Base-by-base conservation (phyloP, 1,140 invertebrate genomes). In the Meteorus sp. region DNA sequence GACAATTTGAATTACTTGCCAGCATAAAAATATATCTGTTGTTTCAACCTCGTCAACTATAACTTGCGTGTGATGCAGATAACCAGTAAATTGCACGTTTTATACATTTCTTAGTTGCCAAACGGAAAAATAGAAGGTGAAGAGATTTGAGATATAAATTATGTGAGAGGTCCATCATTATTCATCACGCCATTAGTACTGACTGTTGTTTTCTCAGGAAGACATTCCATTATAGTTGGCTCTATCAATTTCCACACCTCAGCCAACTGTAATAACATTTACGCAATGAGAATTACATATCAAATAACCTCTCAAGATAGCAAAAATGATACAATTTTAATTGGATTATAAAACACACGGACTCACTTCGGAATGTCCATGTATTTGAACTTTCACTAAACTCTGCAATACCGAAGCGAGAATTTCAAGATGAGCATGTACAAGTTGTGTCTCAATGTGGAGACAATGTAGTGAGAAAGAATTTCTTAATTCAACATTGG, bases 371-470 rank as follows among this genome's bases (percentile, higher is more conserved):
- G 82, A 78, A 74, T 87, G 84, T 6, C 85, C 82, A 55, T 78
- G 80, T 23, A 85, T 82, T 70, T 88, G 82, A 11, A 88, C 83
- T 54, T 79, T 81, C 1, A 86, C 84, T 56, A 89, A 81, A 55
- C 81, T 83, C 51, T 84, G 82, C 2, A 89, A 67, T 27, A 88
- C 83, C 4, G 84, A 81, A 2, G 85, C 85, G 4, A 90, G 74
- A 52, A 87, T 85, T 66, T 87, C 86, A 54, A 89, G 75, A 70
- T 89, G 85, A 1, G 85, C 82, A 64, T 89, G 86, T 19, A 90
- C 86, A 22, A 89, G 70, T 62, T 89, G 88, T 0, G 88, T 89
- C 72, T 90, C 88, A 84, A 89, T 85, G 65, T 89, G 85, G 7
- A 89, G 78, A 70, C 88, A 89, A 64, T 89, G 85, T 4, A 90